Conservation (phyloP, 2,797 vertebrate species). For the Anguilla pacifica region DNA sequence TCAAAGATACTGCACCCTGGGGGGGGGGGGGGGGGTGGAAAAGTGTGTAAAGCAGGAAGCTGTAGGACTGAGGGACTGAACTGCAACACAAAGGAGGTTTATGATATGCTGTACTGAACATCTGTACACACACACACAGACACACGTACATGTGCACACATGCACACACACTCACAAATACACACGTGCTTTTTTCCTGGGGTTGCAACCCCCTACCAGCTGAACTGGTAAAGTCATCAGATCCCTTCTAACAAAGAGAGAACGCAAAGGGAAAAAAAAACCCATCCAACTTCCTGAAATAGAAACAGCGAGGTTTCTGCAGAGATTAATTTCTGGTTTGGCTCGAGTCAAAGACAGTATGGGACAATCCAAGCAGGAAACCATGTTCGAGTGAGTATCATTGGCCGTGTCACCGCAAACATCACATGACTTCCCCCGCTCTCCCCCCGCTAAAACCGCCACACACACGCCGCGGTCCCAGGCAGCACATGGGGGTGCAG, state of each 20-base stretch:
- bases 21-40: neutral
- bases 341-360: constrained; percentile 16
- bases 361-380: neutral
- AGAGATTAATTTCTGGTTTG: constrained; percentile 56
- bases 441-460: neutral
- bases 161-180: neutral
- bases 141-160: too few relatives aligned
- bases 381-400: neutral
- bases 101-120: constrained; percentile 11
- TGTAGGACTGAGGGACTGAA: neutral
- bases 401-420: constrained; percentile 30
- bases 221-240: constrained; percentile 60
- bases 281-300: constrained; percentile 51
- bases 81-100: neutral
- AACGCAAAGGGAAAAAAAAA: constrained; percentile 31
- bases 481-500: neutral
- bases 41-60: neutral
- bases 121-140: neutral
- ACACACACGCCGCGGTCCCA: neutral
- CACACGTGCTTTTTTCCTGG: neutral
- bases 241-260: constrained; percentile 30
- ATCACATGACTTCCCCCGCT: constrained; percentile 11
- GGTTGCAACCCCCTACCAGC: constrained; percentile 34
- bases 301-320: constrained; percentile 45
- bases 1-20: constrained; percentile 96